Conservation (phyloP, 2,797 vertebrate genomes). For the Moxostoma hubbsi region DNA sequence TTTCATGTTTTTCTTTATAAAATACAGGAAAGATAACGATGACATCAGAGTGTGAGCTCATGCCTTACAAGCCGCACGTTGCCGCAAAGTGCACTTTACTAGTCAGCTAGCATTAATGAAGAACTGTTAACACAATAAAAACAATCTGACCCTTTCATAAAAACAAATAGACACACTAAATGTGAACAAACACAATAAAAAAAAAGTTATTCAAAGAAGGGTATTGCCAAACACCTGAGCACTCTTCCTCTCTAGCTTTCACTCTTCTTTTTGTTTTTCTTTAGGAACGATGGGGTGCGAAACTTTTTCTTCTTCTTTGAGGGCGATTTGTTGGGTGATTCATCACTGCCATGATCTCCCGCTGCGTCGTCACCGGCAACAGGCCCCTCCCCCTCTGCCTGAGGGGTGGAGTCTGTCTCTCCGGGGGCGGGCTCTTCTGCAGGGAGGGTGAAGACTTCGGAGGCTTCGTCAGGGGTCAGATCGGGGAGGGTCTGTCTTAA, state of each 20-base stretch:
- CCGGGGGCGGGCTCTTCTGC: slow-evolving; percentile 75
- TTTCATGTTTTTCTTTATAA: slow-evolving; percentile 55
- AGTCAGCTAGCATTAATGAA: slow-evolving; percentile 67
- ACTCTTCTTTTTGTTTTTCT: slow-evolving; percentile 98
- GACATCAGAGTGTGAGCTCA: slow-evolving; percentile 53
- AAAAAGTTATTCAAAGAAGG: slow-evolving; percentile 63
- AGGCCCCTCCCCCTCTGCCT: slow-evolving; percentile 79
- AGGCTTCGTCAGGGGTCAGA: slow-evolving; percentile 92
- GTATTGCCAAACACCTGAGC: slow-evolving; percentile 49
- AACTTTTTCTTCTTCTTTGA: slow-evolving; percentile 99
- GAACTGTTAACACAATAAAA: slow-evolving; percentile 68
- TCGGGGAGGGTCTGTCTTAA: slow-evolving; percentile 95
- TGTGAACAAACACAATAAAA: slow-evolving; percentile 69
- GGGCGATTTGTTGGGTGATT: slow-evolving; percentile 96
- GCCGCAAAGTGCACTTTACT: slow-evolving; percentile 63
- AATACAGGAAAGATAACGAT: slow-evolving; percentile 59
- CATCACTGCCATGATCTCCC: slow-evolving; percentile 87
- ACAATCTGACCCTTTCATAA: slow-evolving; percentile 66
- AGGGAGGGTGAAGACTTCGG: slow-evolving; percentile 81
- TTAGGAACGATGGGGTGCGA: slow-evolving; percentile 97
- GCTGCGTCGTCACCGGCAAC: slow-evolving; percentile 73
- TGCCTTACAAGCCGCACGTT: slow-evolving; percentile 69
- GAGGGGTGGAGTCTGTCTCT: slow-evolving; percentile 62
- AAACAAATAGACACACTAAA: slow-evolving; percentile 74
- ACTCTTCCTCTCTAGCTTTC: slow-evolving; percentile 83